Evolutionary conservation across 2,797 vertebrate species (phyloP).

Genomic region (Sebastes itinus): DNA sequence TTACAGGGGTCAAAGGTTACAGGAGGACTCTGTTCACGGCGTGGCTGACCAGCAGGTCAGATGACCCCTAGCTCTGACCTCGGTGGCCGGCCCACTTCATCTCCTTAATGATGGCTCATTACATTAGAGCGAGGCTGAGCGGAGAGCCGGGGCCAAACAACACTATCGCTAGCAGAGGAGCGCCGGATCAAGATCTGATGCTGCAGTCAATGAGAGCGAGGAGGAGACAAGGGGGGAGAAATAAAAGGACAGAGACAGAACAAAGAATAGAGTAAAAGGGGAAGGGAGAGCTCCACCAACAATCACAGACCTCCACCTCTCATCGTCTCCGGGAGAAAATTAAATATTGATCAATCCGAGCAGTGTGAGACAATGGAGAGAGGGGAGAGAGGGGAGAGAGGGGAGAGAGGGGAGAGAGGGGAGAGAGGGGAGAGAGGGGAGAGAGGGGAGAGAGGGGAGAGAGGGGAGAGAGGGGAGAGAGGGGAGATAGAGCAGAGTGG

Average conservation of each 20-base stretch:
- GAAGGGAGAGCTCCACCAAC: conserved; percentile 35
- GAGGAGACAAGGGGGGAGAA: not conserved
- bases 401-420: too few species aligned
- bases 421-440: not conserved
- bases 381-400: conserved; percentile 26
- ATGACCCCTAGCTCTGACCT: conserved; percentile 67
- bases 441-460: conserved; percentile 36
- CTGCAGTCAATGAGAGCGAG: conserved; percentile 25
- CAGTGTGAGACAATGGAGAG: conserved; percentile 81
- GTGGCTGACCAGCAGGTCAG: conserved; percentile 60
- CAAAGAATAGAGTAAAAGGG: conserved; percentile 31
- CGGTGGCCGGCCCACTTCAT: conserved; percentile 63
- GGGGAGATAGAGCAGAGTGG: conserved; percentile 39
- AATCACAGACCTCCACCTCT: conserved; percentile 66
- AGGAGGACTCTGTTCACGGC: conserved; percentile 67
- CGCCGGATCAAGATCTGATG: conserved; percentile 21
- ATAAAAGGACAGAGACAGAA: conserved; percentile 36
- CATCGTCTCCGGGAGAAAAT: conserved; percentile 87
- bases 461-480: too few species aligned
- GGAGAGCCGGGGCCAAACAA: conserved; percentile 25
- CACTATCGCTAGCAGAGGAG: conserved; percentile 18
- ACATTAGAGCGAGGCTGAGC: conserved; percentile 68
- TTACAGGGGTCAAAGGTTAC: conserved; percentile 74
- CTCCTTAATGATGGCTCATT: conserved; percentile 77
- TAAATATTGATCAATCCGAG: conserved; percentile 91